Percentiles rank a stretch among this genome's conserved stretches.
These are phyloP conservation scores for Craseonycteris thonglongyai DNA, from an alignment of 2,113 vertebrate genomes.

Conservation along the genomic window DNA sequence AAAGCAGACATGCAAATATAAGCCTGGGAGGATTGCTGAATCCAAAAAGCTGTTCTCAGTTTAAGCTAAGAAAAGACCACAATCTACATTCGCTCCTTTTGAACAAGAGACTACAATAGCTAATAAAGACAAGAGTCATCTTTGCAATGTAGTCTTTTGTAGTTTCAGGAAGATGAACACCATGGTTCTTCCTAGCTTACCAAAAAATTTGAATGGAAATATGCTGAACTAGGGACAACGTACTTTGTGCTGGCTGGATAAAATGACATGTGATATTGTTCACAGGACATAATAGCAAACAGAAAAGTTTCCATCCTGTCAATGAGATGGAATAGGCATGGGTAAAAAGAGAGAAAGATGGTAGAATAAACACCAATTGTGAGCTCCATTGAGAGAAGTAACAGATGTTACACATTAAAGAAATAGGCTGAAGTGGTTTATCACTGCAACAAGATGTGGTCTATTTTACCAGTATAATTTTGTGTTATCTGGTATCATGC, in stretches of 20 bases:
- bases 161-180: not conserved
- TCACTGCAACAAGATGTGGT: constrained; percentile 53
- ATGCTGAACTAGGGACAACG: not conserved
- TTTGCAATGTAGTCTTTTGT: constrained; percentile 37
- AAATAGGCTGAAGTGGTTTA: constrained; percentile 39
- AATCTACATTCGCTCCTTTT: not conserved
- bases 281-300: not conserved
- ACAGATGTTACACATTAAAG: not conserved
- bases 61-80: constrained; percentile 7
- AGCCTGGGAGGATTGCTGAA: not conserved
- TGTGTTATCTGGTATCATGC: constrained; percentile 60
- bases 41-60: constrained; percentile 23
- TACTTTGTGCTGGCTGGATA: constrained; percentile 4
- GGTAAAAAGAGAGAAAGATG: not conserved
- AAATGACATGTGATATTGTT: not conserved
- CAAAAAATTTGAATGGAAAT: constrained; percentile 28
- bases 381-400: not conserved
- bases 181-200: not conserved
- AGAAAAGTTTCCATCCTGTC: constrained; percentile 12
- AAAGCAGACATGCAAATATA: constrained; percentile 22
- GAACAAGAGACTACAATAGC: not conserved
- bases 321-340: not conserved
- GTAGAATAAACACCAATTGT: not conserved
- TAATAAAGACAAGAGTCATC: constrained; percentile 28
- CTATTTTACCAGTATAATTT: constrained; percentile 69